phyloP scores from a whole-genome alignment of 2,797 vertebrate genomes.

The Antrozous pallidus region DNA sequence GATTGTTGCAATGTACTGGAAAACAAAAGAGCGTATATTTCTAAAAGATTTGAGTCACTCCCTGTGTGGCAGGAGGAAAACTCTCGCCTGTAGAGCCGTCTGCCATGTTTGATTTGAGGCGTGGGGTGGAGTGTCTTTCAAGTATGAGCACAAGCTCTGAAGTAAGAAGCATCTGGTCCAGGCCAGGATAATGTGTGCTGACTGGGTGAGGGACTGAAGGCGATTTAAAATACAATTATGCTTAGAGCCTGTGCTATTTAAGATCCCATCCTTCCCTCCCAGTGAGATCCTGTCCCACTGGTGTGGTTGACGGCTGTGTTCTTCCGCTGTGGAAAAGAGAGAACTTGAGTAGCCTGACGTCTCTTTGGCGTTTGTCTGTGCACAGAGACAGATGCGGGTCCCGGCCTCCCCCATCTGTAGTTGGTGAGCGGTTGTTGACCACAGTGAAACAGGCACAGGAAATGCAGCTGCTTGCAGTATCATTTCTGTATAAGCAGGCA shows the following conservation, averaged over 20 bases:
- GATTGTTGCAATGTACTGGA: background rate
- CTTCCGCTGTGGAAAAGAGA: slow-evolving; percentile 37
- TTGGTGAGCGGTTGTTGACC: slow-evolving; percentile 46
- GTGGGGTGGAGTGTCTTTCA: slow-evolving; percentile 34
- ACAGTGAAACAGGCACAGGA: slow-evolving; percentile 48
- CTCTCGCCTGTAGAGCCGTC: background rate
- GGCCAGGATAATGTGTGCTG: background rate
- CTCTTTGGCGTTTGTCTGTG: slow-evolving; percentile 27
- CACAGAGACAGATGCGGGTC: background rate
- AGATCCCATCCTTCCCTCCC: background rate
- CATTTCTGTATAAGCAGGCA: slow-evolving; percentile 62
- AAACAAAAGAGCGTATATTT: slow-evolving; percentile 20
- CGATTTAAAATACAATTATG: slow-evolving; percentile 27
- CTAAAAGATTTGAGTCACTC: background rate
- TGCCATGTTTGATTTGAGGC: slow-evolving; percentile 38
- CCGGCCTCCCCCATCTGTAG: background rate
- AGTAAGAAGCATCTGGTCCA: slow-evolving; percentile 38
- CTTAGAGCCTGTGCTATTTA: background rate
- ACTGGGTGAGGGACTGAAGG: background rate
- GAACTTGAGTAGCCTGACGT: slow-evolving; percentile 29
- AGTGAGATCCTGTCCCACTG: background rate
- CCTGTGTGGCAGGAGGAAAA: background rate
- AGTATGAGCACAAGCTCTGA: slow-evolving; percentile 13
- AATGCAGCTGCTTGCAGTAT: slow-evolving; percentile 61
- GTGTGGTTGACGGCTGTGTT: slow-evolving; percentile 43